Evolutionary conservation across 1,140 invertebrate species (phyloP).

Genomic region (Megalonaias nervosa): DNA sequence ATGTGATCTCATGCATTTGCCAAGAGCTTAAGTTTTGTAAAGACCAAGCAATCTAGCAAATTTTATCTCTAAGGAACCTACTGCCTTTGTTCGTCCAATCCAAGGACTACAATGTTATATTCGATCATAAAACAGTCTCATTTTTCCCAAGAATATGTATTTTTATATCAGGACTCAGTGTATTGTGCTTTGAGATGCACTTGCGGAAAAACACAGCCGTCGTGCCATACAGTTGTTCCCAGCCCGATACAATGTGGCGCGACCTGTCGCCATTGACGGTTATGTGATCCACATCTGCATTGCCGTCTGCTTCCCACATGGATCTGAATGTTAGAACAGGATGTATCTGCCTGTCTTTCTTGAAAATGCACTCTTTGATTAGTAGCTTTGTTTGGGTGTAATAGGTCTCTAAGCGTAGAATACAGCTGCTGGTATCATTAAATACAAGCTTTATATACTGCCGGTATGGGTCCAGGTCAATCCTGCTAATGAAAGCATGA

Average conservation of each 20-base stretch:
- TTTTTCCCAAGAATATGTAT: constrained; percentile 7
- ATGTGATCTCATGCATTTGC: too few species aligned
- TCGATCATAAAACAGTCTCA: background rate
- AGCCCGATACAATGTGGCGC: constrained; percentile 24
- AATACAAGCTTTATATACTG: background rate
- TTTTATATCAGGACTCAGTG: constrained; percentile 25
- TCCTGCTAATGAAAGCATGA: constrained; percentile 13
- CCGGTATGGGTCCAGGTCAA: constrained; percentile 16
- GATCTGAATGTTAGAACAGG: constrained; percentile 34
- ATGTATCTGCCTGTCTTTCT: constrained; percentile 2
- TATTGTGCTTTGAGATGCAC: constrained; percentile 28
- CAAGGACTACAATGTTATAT: background rate
- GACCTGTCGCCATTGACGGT: constrained; percentile 26
- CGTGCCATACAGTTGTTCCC: constrained; percentile 24
- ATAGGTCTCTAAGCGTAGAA: background rate
- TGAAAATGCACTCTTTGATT: constrained; percentile 21
- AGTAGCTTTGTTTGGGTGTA: constrained; percentile 14
- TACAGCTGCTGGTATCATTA: constrained; percentile 14
- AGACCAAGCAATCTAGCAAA: too few species aligned
- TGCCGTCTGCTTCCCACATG: constrained; percentile 29
- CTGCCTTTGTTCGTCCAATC: too few species aligned
- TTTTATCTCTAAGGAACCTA: too few species aligned
- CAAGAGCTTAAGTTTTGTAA: too few species aligned
- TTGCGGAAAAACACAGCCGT: constrained; percentile 27
- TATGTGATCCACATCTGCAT: constrained; percentile 32